Percentiles rank a stretch among this genome's conserved stretches.
Conservation (phyloP, 2,888 invertebrate species). For the Lacanobia oleracea region DNA sequence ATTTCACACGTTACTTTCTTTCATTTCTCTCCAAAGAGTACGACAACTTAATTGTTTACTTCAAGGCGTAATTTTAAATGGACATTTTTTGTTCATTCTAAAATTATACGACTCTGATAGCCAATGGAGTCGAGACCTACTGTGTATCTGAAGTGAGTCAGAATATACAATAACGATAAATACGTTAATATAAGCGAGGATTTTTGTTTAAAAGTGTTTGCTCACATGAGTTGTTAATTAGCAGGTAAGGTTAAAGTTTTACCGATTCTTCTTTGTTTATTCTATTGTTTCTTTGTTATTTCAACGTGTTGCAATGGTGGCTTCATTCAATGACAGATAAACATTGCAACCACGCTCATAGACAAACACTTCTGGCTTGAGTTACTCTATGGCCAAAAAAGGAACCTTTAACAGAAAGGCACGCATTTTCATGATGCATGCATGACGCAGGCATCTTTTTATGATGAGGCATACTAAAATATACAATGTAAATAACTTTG, state of each 20-base stretch:
- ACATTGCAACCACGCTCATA: slow-evolving; percentile 63
- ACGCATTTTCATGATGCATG: slow-evolving; percentile 14
- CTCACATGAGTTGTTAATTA: slow-evolving; percentile 78
- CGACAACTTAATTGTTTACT: slow-evolving; percentile 24
- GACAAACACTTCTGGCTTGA: slow-evolving; percentile 13
- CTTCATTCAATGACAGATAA: slow-evolving; percentile 34
- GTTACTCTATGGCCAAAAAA: slow-evolving; percentile 4
- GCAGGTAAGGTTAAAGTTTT: slow-evolving; percentile 81
- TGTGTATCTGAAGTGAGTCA: slow-evolving; percentile 15
- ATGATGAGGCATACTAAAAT: slow-evolving; percentile 3
- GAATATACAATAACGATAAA: slow-evolving; percentile 30
- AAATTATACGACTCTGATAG: background rate
- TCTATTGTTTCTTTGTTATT: slow-evolving; percentile 53
- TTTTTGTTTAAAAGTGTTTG: slow-evolving; percentile 66
- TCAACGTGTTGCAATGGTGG: slow-evolving; percentile 55
- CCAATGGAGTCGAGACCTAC: slow-evolving; percentile 3
- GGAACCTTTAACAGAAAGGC: slow-evolving; percentile 3
- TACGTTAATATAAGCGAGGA: slow-evolving; percentile 48
- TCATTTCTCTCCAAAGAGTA: background rate
- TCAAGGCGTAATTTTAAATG: slow-evolving; percentile 13
- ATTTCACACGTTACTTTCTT: slow-evolving; percentile 11
- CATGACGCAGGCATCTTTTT: no score
- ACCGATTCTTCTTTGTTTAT: slow-evolving; percentile 69
- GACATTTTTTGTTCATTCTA: background rate
- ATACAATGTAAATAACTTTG: slow-evolving; percentile 32